phyloP scores from a whole-genome alignment of 2,888 invertebrate species.

The Nezara viridula region DNA sequence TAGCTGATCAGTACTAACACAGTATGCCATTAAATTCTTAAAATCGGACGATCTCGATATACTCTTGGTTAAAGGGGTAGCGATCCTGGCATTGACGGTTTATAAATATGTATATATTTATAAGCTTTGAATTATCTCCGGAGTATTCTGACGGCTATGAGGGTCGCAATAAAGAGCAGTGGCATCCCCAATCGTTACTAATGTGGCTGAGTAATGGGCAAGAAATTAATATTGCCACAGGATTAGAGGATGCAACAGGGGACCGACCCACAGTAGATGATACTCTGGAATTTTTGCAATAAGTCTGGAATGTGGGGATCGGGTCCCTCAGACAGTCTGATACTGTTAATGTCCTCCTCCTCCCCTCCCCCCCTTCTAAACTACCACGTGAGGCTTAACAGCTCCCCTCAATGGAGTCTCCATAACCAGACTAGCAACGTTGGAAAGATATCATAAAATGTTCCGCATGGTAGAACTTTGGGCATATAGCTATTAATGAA shows the following conservation, averaged over 20 bases:
- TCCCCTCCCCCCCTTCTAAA: no score
- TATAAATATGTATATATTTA: background rate
- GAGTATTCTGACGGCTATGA: background rate
- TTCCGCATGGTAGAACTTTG: no score
- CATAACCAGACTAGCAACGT: background rate
- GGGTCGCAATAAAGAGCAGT: background rate
- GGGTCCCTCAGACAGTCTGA: background rate
- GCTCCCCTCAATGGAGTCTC: background rate
- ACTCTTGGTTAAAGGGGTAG: no score
- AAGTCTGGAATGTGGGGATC: constrained; percentile 69
- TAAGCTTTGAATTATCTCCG: background rate
- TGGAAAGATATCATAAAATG: background rate
- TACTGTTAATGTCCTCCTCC: background rate
- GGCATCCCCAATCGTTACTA: constrained; percentile 32
- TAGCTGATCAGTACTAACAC: no score
- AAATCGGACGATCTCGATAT: no score
- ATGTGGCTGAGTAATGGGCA: constrained; percentile 44
- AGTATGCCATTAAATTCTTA: no score
- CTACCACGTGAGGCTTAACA: background rate
- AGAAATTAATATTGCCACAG: constrained; percentile 13
- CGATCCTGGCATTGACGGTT: no score
- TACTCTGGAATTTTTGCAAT: constrained; percentile 68
- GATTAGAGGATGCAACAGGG: constrained; percentile 18
- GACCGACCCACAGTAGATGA: background rate
- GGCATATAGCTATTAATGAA: no score